Conservation (phyloP, 23 tunicate species). For the Ciona savignyi region DNA sequence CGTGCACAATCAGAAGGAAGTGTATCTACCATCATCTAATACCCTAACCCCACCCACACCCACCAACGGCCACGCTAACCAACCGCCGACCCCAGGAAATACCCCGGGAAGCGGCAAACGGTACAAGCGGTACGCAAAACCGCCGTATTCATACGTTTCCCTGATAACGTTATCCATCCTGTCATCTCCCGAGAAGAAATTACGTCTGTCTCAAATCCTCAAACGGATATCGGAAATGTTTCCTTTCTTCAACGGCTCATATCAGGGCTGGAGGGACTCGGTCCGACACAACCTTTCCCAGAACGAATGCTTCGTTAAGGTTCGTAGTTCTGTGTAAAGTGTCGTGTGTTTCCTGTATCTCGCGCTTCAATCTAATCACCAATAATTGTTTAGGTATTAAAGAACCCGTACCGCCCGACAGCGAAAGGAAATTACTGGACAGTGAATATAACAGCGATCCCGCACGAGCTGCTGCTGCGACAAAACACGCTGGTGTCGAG, state of each 20-base stretch:
- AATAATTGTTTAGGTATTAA: slow-evolving; percentile 51
- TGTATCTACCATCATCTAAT: not conserved
- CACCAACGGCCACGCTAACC: not conserved
- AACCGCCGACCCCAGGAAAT: slow-evolving; percentile 8
- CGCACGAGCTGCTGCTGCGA: slow-evolving; percentile 82
- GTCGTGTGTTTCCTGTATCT: too few species aligned
- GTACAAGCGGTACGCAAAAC: slow-evolving; percentile 87
- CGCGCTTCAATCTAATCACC: not conserved
- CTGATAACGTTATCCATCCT: slow-evolving; percentile 76
- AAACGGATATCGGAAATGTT: slow-evolving; percentile 92
- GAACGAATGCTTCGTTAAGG: slow-evolving; percentile 92
- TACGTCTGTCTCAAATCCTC: slow-evolving; percentile 81
- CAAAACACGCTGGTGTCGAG: slow-evolving; percentile 96
- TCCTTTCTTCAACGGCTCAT: slow-evolving; percentile 90
- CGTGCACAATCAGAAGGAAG: not conserved
- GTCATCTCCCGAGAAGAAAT: slow-evolving; percentile 77
- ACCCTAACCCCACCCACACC: not conserved
- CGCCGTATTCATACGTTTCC: slow-evolving; percentile 93
- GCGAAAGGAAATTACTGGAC: slow-evolving; percentile 98
- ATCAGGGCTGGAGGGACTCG: slow-evolving; percentile 98
- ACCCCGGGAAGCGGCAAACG: slow-evolving; percentile 45
- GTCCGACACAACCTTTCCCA: slow-evolving; percentile 92
- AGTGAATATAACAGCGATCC: slow-evolving; percentile 68
- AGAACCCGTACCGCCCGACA: slow-evolving; percentile 82
- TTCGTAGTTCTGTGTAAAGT: slow-evolving; percentile 20